Conservation (phyloP, 2,113 vertebrate species). For the Bubo scandiacus region DNA sequence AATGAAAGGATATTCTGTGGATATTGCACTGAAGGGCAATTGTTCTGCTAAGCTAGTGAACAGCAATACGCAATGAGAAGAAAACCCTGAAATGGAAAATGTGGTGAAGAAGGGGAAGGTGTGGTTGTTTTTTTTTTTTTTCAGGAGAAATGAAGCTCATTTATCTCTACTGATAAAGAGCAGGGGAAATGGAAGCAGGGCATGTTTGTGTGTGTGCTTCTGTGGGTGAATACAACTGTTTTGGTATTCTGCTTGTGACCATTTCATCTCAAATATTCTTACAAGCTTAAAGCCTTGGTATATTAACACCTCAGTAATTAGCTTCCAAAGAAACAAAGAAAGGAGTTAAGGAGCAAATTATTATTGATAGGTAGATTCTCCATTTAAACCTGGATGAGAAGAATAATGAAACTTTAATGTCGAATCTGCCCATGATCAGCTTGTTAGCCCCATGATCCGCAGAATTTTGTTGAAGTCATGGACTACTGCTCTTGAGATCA, state of each 20-base stretch:
- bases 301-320: neutral
- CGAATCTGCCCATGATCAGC: neutral
- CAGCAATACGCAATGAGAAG: neutral
- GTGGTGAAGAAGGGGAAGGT: neutral
- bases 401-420: neutral
- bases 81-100: neutral
- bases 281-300: neutral
- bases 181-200: neutral
- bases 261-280: neutral
- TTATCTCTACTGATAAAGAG: neutral
- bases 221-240: neutral
- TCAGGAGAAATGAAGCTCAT: neutral
- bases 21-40: neutral
- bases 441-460: rapidly evolving
- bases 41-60: neutral
- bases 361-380: neutral
- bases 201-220: neutral
- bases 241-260: neutral
- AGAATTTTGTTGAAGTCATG: neutral
- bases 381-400: neutral
- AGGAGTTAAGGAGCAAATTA: neutral
- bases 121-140: neutral
- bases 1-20: neutral
- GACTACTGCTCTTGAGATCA: neutral
- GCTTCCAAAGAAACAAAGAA: neutral